Conservation (phyloP, 2,113 vertebrate species). For the Empidonax traillii region DNA sequence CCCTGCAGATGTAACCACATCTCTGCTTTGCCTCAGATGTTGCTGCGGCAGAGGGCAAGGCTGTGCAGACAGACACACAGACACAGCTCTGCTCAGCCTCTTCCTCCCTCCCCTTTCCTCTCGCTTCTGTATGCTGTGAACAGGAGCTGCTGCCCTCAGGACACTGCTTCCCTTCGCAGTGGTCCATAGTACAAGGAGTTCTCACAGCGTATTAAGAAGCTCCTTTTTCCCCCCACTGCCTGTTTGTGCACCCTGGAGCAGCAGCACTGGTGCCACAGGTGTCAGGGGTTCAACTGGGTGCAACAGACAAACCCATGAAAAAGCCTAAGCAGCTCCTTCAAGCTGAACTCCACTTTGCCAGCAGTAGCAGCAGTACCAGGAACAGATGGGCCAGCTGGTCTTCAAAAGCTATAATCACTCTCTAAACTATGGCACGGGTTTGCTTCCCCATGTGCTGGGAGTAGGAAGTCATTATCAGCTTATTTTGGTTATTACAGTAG, state of each 20-base stretch:
- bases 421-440: background rate
- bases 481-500: slow-evolving; percentile 12
- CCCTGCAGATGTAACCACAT: rapidly evolving
- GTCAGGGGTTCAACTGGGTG: background rate
- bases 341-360: background rate
- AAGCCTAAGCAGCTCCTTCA: background rate
- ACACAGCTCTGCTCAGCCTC: background rate
- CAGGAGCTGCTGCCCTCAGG: background rate
- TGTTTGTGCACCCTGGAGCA: background rate
- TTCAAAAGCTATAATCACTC: background rate
- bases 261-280: background rate
- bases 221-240: background rate
- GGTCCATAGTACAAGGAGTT: background rate
- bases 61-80: background rate
- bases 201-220: too few species aligned
- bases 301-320: rapidly evolving
- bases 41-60: background rate
- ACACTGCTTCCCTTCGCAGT: background rate
- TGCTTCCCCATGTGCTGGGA: background rate
- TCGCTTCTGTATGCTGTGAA: rapidly evolving
- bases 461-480: background rate
- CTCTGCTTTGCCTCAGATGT: background rate
- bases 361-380: background rate
- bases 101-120: background rate
- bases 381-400: slow-evolving; percentile 13